These are phyloP conservation scores for Spheniscus mendiculus DNA, from an alignment of 2,113 vertebrate genomes.

Conservation along the genomic window DNA sequence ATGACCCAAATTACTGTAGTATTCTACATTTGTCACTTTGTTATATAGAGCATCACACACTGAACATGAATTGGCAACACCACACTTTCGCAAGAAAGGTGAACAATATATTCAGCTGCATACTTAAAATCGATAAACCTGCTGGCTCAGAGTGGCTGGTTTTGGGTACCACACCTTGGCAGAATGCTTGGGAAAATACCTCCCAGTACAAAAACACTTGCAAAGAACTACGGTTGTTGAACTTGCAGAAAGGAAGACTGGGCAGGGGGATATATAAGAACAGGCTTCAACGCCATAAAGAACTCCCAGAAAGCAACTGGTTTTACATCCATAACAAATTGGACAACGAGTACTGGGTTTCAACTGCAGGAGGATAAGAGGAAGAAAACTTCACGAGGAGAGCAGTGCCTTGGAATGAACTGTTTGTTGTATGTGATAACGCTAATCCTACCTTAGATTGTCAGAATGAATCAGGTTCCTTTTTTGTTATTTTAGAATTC, in stretches of 20 bases:
- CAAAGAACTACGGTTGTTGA: background rate
- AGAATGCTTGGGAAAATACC: background rate
- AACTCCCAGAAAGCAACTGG: background rate
- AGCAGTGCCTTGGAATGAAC: background rate
- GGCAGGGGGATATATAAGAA: background rate
- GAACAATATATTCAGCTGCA: background rate
- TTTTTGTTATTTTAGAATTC: background rate
- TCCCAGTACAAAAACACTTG: background rate
- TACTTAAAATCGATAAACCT: background rate
- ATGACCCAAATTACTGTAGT: constrained; percentile 43
- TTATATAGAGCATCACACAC: background rate
- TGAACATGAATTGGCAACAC: background rate
- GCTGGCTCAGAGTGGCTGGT: background rate
- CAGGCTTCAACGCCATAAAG: background rate
- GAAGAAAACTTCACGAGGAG: background rate
- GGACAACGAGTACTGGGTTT: background rate
- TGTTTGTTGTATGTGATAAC: background rate
- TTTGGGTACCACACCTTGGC: background rate
- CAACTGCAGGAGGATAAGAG: background rate
- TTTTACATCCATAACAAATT: background rate
- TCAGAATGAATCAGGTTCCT: background rate
- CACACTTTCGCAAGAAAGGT: background rate
- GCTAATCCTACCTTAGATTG: background rate
- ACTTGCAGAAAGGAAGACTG: background rate
- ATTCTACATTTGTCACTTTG: constrained; percentile 7